Evolutionary conservation across 2,888 invertebrate genomes (phyloP).

Genomic region (Cheiracanthium punctorium): DNA sequence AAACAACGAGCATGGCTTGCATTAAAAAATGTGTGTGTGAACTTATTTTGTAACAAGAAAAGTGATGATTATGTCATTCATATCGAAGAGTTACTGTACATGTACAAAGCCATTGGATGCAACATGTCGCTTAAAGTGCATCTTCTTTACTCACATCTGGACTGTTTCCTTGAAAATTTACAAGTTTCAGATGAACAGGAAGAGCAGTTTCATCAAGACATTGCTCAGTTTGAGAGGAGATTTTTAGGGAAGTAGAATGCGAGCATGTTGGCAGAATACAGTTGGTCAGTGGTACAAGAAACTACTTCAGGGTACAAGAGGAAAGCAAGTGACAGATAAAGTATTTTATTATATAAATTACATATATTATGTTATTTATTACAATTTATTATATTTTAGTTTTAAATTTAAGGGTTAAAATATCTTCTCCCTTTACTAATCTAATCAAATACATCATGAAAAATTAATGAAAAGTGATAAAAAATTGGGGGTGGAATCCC

Average conservation of each 20-base stretch:
- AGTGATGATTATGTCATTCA: not conserved
- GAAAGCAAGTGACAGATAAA: no score
- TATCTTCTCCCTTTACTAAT: no score
- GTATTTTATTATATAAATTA: no score
- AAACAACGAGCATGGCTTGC: not conserved
- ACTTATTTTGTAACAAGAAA: conserved; percentile 2
- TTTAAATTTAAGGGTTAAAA: no score
- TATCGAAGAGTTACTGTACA: not conserved
- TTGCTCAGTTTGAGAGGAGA: not conserved
- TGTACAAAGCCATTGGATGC: not conserved
- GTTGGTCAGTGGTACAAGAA: not conserved
- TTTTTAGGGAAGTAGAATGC: not conserved
- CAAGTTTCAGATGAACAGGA: not conserved
- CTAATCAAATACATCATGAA: no score
- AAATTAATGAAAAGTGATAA: no score
- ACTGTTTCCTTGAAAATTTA: not conserved
- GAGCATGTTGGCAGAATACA: conserved; percentile 11
- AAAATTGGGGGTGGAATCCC: no score
- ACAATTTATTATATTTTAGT: no score
- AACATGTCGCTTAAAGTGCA: not conserved
- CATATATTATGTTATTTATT: no score
- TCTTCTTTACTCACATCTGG: not conserved
- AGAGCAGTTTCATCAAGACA: not conserved
- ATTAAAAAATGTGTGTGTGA: not conserved
- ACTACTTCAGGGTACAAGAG: no score